Evolutionary conservation across 2,113 vertebrate genomes (phyloP).

Genomic region (Pseudolaguvia tuberculata): DNA sequence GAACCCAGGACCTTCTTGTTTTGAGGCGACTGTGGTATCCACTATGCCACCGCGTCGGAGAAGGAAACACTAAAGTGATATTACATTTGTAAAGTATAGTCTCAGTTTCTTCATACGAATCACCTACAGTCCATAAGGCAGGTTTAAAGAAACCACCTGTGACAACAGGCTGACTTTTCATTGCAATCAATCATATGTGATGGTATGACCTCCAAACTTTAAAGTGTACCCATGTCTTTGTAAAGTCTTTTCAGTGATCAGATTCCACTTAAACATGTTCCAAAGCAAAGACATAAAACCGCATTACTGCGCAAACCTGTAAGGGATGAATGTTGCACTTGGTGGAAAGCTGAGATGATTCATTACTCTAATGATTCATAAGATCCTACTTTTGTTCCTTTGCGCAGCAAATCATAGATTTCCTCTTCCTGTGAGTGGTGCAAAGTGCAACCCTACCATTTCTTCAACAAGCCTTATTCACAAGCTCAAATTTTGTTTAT

Average conservation of each 20-base stretch:
- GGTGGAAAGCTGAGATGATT: slow-evolving; percentile 11
- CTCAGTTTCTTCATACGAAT: not conserved
- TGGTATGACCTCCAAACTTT: slow-evolving; percentile 10
- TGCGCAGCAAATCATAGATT: not conserved
- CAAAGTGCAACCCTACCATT: slow-evolving; percentile 2
- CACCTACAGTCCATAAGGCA: not conserved
- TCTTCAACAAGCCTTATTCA: not conserved
- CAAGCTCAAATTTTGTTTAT: not conserved
- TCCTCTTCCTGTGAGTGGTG: not conserved
- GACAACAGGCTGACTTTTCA: slow-evolving; percentile 20
- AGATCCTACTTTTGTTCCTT: not conserved
- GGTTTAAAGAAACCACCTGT: slow-evolving; percentile 11
- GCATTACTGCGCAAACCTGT: not conserved
- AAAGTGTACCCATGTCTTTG: not conserved
- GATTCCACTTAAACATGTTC: slow-evolving; percentile 10
- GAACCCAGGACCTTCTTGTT: too few species aligned
- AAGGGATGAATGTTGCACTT: not conserved
- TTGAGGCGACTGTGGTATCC: too few species aligned
- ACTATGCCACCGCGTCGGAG: too few species aligned
- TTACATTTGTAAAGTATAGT: not conserved
- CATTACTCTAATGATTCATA: slow-evolving; percentile 22
- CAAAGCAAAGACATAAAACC: slow-evolving; percentile 1
- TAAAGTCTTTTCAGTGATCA: slow-evolving; percentile 6
- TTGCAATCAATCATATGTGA: slow-evolving; percentile 5
- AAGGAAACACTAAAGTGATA: not conserved